Base-by-base conservation (phyloP, 2,113 vertebrate species). In the Paramisgurnus dabryanus region DNA sequence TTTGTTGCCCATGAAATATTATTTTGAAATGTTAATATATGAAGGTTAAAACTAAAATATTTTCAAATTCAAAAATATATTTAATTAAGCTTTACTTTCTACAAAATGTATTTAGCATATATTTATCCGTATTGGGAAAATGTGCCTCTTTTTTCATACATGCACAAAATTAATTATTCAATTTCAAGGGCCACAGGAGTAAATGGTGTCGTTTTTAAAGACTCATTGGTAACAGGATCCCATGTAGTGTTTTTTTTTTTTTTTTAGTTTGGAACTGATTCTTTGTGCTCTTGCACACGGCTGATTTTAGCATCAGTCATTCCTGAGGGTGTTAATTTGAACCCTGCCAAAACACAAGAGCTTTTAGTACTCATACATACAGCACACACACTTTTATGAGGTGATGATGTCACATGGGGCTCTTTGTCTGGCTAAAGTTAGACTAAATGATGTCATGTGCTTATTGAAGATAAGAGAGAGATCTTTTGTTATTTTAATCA, bases 251-350 rank as follows among this genome's bases (percentile, higher is more conserved):
- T n/a, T n/a, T 17, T 67, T 1, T n/a, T 17, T 67, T 1, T 22
- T 86, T 55, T 82, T 84, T 75, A 72, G 69, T 69, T 78, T 79
- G 70, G 80, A 64, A 15, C 18, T 49, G 10, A 34, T 34, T 34
- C 27, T 34, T 22, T 34, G 27, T 34, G 72, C 47, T 71, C 71
- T 82, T n/a, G 81, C 9, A 11, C 79, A 69, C 27, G 61, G 40
- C 65, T 74, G 72, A 76, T 78, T 84, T 68, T 73, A 75, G 57
- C 40, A 34, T 34, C 27, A 34, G 2, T 65, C 2, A 12, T 67
- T 78, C 63, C 45, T 72, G 41, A 17, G 74, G 61, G 73, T 47
- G 17, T 61, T 72, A n/a, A 57, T 64, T 39, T 49, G 22, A 75
- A 60, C 4, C 73, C 58, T 34, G 72, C 18, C n/a, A 49, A 64